A percentile compares a stretch with the other conserved stretches of the same genome.
phyloP scores from a whole-genome alignment of 1,140 invertebrate species.

The Drosophila pachea region DNA sequence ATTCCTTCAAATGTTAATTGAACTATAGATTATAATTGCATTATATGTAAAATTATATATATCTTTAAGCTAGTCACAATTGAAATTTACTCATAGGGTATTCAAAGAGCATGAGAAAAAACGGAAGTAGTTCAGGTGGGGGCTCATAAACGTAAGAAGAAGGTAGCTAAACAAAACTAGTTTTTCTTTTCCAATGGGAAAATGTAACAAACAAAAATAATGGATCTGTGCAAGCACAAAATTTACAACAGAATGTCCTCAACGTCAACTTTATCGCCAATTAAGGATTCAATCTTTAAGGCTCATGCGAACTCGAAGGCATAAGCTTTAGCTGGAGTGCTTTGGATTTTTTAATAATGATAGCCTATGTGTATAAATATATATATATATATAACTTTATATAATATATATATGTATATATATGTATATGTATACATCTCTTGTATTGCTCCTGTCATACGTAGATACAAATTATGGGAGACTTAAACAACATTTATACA shows the following conservation, averaged over 20 bases:
- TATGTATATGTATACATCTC: neutral
- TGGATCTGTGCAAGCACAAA: slow-evolving; percentile 53
- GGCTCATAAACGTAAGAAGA: neutral
- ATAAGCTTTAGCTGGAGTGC: slow-evolving; percentile 23
- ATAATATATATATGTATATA: slow-evolving; percentile 8
- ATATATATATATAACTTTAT: slow-evolving; percentile 6
- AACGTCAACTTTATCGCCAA: slow-evolving; percentile 8
- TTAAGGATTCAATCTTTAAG: slow-evolving; percentile 25
- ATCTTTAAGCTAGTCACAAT: slow-evolving; percentile 28
- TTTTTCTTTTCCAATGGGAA: neutral
- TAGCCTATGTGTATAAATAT: slow-evolving; percentile 30
- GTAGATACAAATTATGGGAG: slow-evolving; percentile 26
- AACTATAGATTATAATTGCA: slow-evolving; percentile 25
- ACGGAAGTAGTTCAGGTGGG: neutral
- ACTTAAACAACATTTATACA: slow-evolving; percentile 68
- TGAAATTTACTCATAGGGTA: slow-evolving; percentile 11
- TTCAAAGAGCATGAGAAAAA: slow-evolving; percentile 2
- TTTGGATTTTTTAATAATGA: slow-evolving; percentile 28
- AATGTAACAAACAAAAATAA: slow-evolving; percentile 14
- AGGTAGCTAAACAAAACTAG: slow-evolving; percentile 18
- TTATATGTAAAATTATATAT: slow-evolving; percentile 38
- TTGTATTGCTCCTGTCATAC: slow-evolving; percentile 5
- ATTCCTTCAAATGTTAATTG: neutral
- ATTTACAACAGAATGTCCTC: slow-evolving; percentile 34
- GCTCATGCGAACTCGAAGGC: slow-evolving; percentile 49